phyloP scores from a whole-genome alignment of 1,140 invertebrate genomes.

The Cherax quadricarinatus region DNA sequence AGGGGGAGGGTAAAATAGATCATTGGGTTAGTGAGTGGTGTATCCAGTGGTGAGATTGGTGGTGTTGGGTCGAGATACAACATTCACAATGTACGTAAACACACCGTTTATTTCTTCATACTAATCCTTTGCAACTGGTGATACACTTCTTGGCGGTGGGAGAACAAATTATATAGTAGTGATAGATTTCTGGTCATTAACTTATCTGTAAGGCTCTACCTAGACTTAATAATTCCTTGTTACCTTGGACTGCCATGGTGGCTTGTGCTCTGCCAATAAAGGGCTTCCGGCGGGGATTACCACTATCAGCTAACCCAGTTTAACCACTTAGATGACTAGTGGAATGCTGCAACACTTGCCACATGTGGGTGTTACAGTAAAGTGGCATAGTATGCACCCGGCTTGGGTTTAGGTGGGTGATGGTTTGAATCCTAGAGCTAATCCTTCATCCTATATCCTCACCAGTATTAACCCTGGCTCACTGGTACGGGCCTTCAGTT shows the following conservation, averaged over 20 bases:
- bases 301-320: slow-evolving; percentile 4
- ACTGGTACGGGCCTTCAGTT: neutral
- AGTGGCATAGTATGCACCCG: neutral
- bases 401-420: slow-evolving; percentile 16
- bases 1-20: neutral
- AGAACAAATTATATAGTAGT: neutral
- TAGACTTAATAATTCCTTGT: neutral
- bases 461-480: neutral
- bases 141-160: neutral
- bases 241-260: neutral
- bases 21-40: slow-evolving; percentile 16
- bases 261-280: neutral
- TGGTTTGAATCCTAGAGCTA: neutral
- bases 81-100: slow-evolving; percentile 5
- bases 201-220: neutral
- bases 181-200: neutral
- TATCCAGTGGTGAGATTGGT: neutral
- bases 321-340: neutral
- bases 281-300: neutral
- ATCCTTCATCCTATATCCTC: slow-evolving; percentile 4
- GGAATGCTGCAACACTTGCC: neutral
- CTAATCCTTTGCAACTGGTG: neutral
- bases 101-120: neutral
- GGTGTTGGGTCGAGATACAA: neutral
- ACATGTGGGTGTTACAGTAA: neutral